A percentile compares a stretch with the other conserved stretches of the same genome.
Conservation (phyloP, 2,888 invertebrate species). For the Eupeodes luniger region DNA sequence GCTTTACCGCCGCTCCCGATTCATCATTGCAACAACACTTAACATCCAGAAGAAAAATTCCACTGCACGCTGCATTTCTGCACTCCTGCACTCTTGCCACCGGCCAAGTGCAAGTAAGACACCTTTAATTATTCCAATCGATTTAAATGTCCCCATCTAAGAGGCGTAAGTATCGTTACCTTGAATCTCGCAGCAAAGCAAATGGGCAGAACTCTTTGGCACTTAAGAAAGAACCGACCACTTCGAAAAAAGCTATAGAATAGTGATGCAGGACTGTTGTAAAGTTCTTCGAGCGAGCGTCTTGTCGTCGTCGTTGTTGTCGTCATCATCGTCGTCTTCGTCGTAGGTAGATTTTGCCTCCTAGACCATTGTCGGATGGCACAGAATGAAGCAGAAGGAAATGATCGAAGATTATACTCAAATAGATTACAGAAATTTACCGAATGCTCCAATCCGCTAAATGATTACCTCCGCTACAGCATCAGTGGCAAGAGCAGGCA, state of each 20-base stretch:
- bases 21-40: neutral
- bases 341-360: slow-evolving; percentile 44
- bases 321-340: neutral
- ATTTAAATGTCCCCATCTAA: slow-evolving; percentile 72
- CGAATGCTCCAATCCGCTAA: slow-evolving; percentile 75
- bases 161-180: slow-evolving; percentile 66
- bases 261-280: neutral
- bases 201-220: slow-evolving; percentile 19
- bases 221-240: slow-evolving; percentile 54
- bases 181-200: slow-evolving; percentile 32
- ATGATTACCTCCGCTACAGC: slow-evolving; percentile 72
- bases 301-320: neutral
- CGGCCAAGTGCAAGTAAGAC: slow-evolving; percentile 71
- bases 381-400: slow-evolving; percentile 63
- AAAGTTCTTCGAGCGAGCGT: neutral
- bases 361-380: slow-evolving; percentile 30
- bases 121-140: slow-evolving; percentile 76
- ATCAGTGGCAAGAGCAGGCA: slow-evolving; percentile 36
- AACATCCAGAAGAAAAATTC: neutral
- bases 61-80: neutral
- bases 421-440: slow-evolving; percentile 75
- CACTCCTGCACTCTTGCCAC: neutral
- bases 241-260: slow-evolving; percentile 8
- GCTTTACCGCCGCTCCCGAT: neutral
- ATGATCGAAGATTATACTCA: slow-evolving; percentile 76